Conservation (phyloP, 2,797 vertebrate species). For the Chloroceryle inda region DNA sequence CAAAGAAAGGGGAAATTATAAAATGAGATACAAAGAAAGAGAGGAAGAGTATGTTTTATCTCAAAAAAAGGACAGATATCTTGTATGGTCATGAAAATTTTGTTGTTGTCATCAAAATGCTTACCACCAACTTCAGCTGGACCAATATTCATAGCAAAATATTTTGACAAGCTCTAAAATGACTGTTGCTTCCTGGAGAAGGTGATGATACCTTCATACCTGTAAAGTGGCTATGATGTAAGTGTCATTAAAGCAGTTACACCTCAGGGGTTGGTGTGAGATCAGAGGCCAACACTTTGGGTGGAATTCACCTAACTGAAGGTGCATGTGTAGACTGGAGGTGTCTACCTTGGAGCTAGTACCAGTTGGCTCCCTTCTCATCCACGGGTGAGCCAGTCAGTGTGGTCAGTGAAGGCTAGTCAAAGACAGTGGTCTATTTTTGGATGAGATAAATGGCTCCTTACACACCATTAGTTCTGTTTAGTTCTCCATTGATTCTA, state of each 20-base stretch:
- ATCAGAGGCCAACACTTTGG: neutral
- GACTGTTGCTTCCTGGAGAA: neutral
- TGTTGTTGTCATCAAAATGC: neutral
- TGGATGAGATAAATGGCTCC: neutral
- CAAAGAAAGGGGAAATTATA: neutral
- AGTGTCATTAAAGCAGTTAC: neutral
- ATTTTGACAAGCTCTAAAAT: neutral
- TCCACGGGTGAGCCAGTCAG: neutral
- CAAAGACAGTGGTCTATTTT: neutral
- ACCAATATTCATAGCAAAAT: neutral
- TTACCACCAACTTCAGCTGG: neutral
- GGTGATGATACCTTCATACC: neutral
- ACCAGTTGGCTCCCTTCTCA: neutral
- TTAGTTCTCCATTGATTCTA: neutral
- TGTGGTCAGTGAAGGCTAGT: neutral
- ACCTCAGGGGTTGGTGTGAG: neutral
- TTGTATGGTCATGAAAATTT: neutral
- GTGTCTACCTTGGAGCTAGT: neutral
- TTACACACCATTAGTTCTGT: neutral
- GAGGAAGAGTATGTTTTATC: neutral
- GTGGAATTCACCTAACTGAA: neutral
- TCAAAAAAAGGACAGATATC: neutral
- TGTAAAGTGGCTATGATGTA: neutral
- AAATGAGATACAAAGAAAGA: neutral
- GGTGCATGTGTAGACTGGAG: neutral